These are phyloP conservation scores for Tenodera sinensis DNA, from an alignment of 2,888 invertebrate species.

Conservation along the genomic window DNA sequence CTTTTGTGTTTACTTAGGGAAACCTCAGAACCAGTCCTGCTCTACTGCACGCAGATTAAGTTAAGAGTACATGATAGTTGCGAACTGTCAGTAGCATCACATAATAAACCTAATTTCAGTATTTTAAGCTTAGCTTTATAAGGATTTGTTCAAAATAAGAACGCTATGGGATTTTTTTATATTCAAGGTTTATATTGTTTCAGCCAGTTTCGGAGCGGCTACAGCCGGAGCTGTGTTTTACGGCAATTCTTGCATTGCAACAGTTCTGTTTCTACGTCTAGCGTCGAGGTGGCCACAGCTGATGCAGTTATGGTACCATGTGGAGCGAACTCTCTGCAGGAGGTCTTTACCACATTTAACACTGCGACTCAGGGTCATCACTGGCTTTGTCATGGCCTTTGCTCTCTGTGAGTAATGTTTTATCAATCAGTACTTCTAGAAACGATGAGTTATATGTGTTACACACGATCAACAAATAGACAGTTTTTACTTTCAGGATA, in stretches of 20 bases:
- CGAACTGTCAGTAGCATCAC: too few species aligned
- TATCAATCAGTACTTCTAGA: neutral
- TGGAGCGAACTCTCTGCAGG: conserved; percentile 12
- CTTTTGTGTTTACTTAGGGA: too few species aligned
- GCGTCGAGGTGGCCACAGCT: conserved; percentile 41
- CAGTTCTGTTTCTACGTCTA: conserved; percentile 42
- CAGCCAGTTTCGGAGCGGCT: conserved; percentile 42
- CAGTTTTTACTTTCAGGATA: too few species aligned
- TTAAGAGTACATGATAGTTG: too few species aligned
- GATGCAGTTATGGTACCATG: conserved; percentile 16
- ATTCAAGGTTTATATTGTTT: neutral
- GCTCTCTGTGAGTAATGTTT: conserved; percentile 21
- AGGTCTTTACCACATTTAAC: conserved; percentile 13
- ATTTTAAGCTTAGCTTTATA: too few species aligned
- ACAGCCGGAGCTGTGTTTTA: conserved; percentile 48
- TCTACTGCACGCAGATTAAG: too few species aligned
- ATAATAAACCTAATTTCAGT: too few species aligned
- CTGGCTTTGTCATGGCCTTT: conserved; percentile 35
- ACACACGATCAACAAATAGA: too few species aligned
- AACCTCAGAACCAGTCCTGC: too few species aligned
- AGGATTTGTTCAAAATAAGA: too few species aligned
- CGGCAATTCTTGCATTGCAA: conserved; percentile 40
- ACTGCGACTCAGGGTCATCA: conserved; percentile 32
- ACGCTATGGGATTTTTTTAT: neutral
- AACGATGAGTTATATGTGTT: too few species aligned